These are phyloP conservation scores for Petrolisthes cinctipes DNA, from an alignment of 2,888 invertebrate species.

Conservation along the genomic window DNA sequence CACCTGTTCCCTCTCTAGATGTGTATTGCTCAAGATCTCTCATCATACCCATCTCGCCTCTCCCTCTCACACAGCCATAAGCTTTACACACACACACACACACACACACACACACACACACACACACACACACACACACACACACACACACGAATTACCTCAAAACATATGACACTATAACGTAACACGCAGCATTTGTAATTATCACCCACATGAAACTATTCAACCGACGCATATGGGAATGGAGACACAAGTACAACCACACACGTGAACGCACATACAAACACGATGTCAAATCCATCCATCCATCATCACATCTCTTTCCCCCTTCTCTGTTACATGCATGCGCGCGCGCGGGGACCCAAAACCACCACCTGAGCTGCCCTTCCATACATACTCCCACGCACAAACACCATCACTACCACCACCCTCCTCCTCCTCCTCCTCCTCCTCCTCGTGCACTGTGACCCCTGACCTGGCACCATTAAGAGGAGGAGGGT, in stretches of 20 bases:
- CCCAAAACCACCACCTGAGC: neutral
- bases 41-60: neutral
- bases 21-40: neutral
- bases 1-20: too few species aligned
- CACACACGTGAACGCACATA: too few species aligned
- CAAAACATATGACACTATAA: neutral
- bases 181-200: neutral
- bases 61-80: neutral
- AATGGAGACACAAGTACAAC: too few species aligned
- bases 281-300: neutral
- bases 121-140: constrained; percentile 23
- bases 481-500: constrained; percentile 35
- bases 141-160: neutral
- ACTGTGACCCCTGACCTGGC: constrained; percentile 17
- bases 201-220: too few species aligned
- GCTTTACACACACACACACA: neutral
- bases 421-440: neutral
- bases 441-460: constrained; percentile 10
- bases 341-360: neutral
- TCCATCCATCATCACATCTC: neutral
- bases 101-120: neutral
- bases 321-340: neutral
- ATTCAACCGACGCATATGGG: too few species aligned
- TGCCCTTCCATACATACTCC: neutral
- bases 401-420: neutral